phyloP scores from a whole-genome alignment of 2,888 invertebrate species.

The Parthenolecanium corni region DNA sequence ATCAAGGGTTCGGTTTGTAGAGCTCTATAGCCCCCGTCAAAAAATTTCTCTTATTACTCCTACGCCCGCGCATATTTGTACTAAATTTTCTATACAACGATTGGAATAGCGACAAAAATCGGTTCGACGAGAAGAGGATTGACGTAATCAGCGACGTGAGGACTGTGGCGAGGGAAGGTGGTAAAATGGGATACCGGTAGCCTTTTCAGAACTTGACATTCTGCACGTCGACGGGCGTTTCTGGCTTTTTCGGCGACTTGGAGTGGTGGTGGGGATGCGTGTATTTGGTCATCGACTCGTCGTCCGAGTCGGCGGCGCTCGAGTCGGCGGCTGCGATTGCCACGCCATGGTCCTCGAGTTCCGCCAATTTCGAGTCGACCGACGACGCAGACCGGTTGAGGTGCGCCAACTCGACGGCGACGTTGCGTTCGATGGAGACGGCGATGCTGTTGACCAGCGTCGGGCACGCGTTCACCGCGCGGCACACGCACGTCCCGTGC shows the following conservation, averaged over 20 bases:
- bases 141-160: no score
- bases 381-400: conserved; percentile 1
- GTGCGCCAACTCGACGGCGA: conserved; percentile 11
- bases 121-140: no score
- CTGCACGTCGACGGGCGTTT: conserved; percentile 20
- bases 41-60: no score
- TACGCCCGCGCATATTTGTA: no score
- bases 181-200: background rate
- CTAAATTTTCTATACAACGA: no score
- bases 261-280: background rate
- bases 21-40: no score
- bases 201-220: conserved; percentile 9
- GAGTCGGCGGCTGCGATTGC: background rate
- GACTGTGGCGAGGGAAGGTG: no score
- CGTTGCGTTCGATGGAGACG: conserved; percentile 12
- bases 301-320: background rate
- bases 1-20: no score
- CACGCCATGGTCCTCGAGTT: background rate
- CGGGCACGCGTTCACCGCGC: conserved; percentile 2
- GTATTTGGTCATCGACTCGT: background rate
- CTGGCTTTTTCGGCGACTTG: conserved; percentile 10
- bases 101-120: no score
- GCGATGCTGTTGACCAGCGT: conserved; percentile 4
- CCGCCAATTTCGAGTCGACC: no score
- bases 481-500: conserved; percentile 11